Evolutionary conservation across 2,113 vertebrate species (phyloP).

Genomic region (Silurus glanis): DNA sequence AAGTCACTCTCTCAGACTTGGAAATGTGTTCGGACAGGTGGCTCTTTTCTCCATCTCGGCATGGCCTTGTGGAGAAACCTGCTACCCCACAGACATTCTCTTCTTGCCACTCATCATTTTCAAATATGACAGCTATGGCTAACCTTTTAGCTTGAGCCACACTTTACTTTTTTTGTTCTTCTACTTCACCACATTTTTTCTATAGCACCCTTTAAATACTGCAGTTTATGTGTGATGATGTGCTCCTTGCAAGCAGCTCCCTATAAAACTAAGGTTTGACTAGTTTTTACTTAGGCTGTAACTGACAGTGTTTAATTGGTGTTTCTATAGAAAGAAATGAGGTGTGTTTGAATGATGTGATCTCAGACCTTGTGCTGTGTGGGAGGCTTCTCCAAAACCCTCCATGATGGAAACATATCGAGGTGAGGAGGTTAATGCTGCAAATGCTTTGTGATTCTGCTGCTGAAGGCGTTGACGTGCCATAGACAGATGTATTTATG

Average conservation of each 20-base stretch:
- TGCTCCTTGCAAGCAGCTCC: neutral
- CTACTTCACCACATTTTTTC: constrained; percentile 20
- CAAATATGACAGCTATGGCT: constrained; percentile 40
- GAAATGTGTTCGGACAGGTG: constrained; percentile 51
- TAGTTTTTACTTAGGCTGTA: constrained; percentile 39
- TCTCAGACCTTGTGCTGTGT: constrained; percentile 47
- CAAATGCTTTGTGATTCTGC: constrained; percentile 41
- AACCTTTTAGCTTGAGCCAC: constrained; percentile 38
- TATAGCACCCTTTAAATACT: constrained; percentile 29
- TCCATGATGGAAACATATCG: constrained; percentile 40
- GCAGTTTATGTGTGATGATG: constrained; percentile 27
- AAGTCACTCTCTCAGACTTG: constrained; percentile 56
- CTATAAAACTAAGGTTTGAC: constrained; percentile 28
- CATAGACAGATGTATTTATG: constrained; percentile 30
- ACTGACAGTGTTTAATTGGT: constrained; percentile 39
- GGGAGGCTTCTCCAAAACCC: constrained; percentile 42
- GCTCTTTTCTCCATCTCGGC: constrained; percentile 42
- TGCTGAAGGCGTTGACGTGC: constrained; percentile 27
- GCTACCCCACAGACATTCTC: constrained; percentile 32
- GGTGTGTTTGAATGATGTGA: constrained; percentile 43
- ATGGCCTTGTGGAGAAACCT: constrained; percentile 30
- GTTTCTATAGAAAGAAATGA: constrained; percentile 37
- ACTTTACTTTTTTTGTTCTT: constrained; percentile 49
- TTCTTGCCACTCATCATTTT: constrained; percentile 46
- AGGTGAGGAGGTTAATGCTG: constrained; percentile 54